Base-by-base conservation (phyloP, 2,113 vertebrate genomes). In the Corvus hawaiiensis region DNA sequence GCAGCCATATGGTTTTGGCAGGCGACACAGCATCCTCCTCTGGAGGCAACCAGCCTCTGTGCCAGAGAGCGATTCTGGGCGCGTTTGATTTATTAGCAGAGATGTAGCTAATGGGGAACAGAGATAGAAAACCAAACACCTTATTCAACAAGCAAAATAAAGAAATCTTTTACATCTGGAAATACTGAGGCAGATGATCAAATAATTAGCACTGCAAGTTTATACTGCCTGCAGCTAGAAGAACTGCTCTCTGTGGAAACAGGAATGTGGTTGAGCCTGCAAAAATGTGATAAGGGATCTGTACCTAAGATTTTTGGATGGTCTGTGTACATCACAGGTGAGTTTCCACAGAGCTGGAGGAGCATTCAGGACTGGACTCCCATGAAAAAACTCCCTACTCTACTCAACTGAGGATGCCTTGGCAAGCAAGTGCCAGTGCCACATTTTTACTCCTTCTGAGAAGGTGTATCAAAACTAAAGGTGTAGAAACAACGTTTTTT, bases 191-290 rank as follows among this genome's bases (percentile, higher is more conserved):
- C 32, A 46, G 62, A 72, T 87, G 88, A 94, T 87, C 94, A 93
- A 93, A 96, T 89, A 93, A 95, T 88, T 96, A 94, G 69, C 74
- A 84, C 68, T 59, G 61, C 85, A 88, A 56, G 88, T 78, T 94
- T 90, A 69, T 78, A 79, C 87, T 82, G 96, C 94, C 93, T 81
- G 82, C 86, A 95, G 94, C 93, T 95, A 94, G 87, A 73, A 75
- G 55, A 94, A 87, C 43, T 41, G 55, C 71, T 89, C 43, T 77
- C 49, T 63, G 2, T 66, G 62, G 66, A 83, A 90, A 39, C 24
- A 84, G 69, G 85, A 95, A 94, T 84, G 84, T 20, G 41, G 83
- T 68, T 68, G 43, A 93, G 32, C 79, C 72, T 61, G 94, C 76
- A 80, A 78, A 93, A 84, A 63, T 0, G 2, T 1, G 46, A 61